Conservation (phyloP, 2,888 invertebrate genomes). For the Elysia crispata region DNA sequence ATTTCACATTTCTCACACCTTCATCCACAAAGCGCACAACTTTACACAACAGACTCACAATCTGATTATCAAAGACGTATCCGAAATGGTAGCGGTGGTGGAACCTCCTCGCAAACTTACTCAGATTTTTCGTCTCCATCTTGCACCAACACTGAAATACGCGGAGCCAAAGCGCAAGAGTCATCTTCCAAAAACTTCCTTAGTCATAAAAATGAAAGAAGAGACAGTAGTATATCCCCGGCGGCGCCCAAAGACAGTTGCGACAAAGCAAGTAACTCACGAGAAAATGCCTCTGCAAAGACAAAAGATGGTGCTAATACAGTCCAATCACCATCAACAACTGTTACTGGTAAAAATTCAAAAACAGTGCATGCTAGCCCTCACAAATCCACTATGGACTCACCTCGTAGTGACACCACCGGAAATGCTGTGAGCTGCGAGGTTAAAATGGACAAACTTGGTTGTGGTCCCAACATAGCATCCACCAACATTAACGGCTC, state of each 20-base stretch:
- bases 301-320: too few relatives aligned
- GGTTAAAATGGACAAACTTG: background rate
- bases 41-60: constrained; percentile 24
- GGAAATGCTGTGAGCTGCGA: background rate
- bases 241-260: constrained; percentile 25
- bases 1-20: background rate
- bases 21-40: background rate
- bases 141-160: too few relatives aligned
- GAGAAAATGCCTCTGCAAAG: background rate
- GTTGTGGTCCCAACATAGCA: background rate
- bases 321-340: too few relatives aligned
- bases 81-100: constrained; percentile 4
- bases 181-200: constrained; percentile 40
- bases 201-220: constrained; percentile 4
- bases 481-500: background rate
- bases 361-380: too few relatives aligned
- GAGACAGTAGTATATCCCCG: constrained; percentile 10
- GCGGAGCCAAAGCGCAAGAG: background rate
- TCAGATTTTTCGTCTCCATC: too few relatives aligned
- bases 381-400: background rate
- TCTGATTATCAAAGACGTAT: constrained; percentile 31
- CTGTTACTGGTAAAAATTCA: too few relatives aligned
- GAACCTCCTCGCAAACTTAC: background rate
- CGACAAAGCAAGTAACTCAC: constrained; percentile 29
- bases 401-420: background rate